Evolutionary conservation across 2,888 invertebrate species (phyloP), one percentile per base, ranked within the genome.

Genomic region (Octodonta nipae): DNA sequence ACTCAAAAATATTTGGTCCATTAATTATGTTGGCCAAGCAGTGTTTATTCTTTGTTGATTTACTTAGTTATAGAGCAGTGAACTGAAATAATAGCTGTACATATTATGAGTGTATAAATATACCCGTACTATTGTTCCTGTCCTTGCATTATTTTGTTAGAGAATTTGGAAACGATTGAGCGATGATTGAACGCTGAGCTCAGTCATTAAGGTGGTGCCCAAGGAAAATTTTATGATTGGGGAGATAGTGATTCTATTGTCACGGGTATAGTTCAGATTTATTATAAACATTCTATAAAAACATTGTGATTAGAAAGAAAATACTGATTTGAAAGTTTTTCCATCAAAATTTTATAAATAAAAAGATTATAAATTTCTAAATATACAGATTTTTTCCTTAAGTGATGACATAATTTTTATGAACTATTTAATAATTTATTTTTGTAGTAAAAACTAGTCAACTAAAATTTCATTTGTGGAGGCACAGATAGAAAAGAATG

Each of bases 301-400:
- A 43, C 34, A 48, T 45, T 50, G 50, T 50, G 50, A 50, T 50
- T 50, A 50, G 50, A 41, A n/a, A n/a, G n/a, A n/a, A n/a, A n/a
- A n/a, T 25, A 12, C 3, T 25, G 25, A 25, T 25, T 25, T 5
- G 4, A 13, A 24, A 8, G 28, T 15, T 28, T 41, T 38, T 30
- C 33, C 36, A 30, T 36, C 41, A 34, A 42, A 42, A 39, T 42
- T 39, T 42, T 39, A 40, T 36, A 29, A 30, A 28, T 8, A 15
- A 15, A 30, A 26, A 29, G 26, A 31, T 6, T 15, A 34, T 16
- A 13, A 22, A 33, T 15, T 13, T 34, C 34, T 34, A 37, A 32
- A 35, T n/a, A n/a, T n/a, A n/a, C n/a, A 37, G 15, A 29, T 33
- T 36, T 30, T 35, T 29, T 28, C 31, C 28, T 36, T 36, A 17